Conservation (phyloP, 2,888 invertebrate species). For the Tetramorium bicarinatum region DNA sequence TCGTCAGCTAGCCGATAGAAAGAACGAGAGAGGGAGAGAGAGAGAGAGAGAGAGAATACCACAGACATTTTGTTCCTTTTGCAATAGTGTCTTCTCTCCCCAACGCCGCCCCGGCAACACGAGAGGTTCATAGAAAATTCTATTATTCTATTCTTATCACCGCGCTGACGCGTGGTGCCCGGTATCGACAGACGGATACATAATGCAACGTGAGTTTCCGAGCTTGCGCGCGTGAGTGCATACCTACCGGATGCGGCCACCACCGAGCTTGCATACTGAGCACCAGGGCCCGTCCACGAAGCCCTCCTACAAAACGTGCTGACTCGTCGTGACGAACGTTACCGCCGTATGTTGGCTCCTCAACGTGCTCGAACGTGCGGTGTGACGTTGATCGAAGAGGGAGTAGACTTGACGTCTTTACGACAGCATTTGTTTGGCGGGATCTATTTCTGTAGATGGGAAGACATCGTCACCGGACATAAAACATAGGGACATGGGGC, state of each 20-base stretch:
- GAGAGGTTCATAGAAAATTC: slow-evolving; percentile 78
- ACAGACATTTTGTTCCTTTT: slow-evolving; percentile 68
- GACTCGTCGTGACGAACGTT: slow-evolving; percentile 73
- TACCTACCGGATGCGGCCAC: slow-evolving; percentile 83
- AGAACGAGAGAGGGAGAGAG: not conserved
- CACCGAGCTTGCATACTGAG: slow-evolving; percentile 84
- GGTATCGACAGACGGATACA: slow-evolving; percentile 80
- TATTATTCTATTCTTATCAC: slow-evolving; percentile 82
- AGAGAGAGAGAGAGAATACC: slow-evolving; percentile 39
- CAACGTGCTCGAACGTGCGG: slow-evolving; percentile 48
- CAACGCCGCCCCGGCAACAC: not conserved
- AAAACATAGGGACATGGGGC: slow-evolving; percentile 9
- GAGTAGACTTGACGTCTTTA: slow-evolving; percentile 51
- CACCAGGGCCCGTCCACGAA: slow-evolving; percentile 66
- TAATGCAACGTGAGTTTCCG: slow-evolving; percentile 83
- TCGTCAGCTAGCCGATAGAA: slow-evolving; percentile 59
- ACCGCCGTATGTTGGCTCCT: slow-evolving; percentile 42
- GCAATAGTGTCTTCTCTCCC: slow-evolving; percentile 36
- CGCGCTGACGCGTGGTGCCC: slow-evolving; percentile 69
- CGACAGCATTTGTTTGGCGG: slow-evolving; percentile 40
- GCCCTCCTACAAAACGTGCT: slow-evolving; percentile 78
- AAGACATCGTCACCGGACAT: slow-evolving; percentile 17
- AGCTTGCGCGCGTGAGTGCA: slow-evolving; percentile 77
- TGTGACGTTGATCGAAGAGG: slow-evolving; percentile 55
- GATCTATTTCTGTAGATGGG: slow-evolving; percentile 22